Evolutionary conservation across 2,797 vertebrate genomes (phyloP).

Genomic region (Cyprinella venusta): DNA sequence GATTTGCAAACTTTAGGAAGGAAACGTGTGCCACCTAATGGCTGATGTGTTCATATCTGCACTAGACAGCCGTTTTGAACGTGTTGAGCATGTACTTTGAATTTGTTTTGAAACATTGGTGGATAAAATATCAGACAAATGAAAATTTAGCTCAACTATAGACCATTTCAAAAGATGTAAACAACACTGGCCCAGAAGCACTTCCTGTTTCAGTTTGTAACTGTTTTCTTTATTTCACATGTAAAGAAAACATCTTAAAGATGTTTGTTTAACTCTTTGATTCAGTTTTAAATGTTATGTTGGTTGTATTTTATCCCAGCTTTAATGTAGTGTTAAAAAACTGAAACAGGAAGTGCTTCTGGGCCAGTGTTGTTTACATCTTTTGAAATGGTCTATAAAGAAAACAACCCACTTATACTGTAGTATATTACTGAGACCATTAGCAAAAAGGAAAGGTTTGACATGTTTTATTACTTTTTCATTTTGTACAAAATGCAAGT

Average conservation of each 20-base stretch:
- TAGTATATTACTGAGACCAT: not conserved
- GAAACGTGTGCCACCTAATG: conserved; percentile 33
- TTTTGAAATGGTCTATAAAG: too few relatives aligned
- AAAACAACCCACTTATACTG: not conserved
- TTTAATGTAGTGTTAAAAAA: too few relatives aligned
- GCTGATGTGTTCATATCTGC: conserved; percentile 9
- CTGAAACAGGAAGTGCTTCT: too few relatives aligned
- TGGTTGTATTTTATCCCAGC: too few relatives aligned
- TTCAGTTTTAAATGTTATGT: too few relatives aligned
- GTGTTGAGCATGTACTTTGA: not conserved
- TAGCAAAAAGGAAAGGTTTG: not conserved
- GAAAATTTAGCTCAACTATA: not conserved
- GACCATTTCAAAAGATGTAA: too few relatives aligned
- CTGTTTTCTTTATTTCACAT: too few relatives aligned
- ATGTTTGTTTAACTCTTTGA: too few relatives aligned
- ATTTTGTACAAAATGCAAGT: conserved; percentile 17
- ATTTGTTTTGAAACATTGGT: not conserved
- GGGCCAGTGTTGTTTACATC: too few relatives aligned
- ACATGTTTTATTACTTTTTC: not conserved
- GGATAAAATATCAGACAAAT: not conserved
- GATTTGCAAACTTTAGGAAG: not conserved
- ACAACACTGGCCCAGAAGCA: too few relatives aligned
- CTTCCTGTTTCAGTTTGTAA: too few relatives aligned
- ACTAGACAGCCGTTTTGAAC: not conserved
- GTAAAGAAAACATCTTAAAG: too few relatives aligned